Base-by-base conservation (phyloP, 2,888 invertebrate genomes). In the Colostygia pectinataria region DNA sequence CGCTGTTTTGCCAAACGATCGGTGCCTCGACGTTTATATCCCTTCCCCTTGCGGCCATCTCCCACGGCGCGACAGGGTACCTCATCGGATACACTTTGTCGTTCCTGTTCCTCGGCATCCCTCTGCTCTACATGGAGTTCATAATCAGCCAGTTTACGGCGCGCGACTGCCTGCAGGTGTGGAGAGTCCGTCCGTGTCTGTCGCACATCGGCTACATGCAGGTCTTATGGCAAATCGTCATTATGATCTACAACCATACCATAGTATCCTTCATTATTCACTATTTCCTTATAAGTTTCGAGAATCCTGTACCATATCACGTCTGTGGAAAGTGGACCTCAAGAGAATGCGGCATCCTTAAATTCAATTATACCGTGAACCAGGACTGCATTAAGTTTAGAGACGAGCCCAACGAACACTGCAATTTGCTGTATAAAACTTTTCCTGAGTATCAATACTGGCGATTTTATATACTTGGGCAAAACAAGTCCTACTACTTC, bases 381-480 rank as follows among this genome's bases (percentile, higher is more conserved):
- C 71, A 77, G 55, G 75, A 84, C 40, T 89, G 89, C 39, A 27
- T 83, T 23, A 76, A 68, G 48, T 25, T 41, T 6, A 53, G 55
- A 20, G 42, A 66, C 2, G 51, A 58, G 7, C 25, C 12, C n/a
- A 24, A 47, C 6, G 27, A 49, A 1, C 77, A 82, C 44, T 89
- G 89, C 55, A 44, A 56, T 0, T 25, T 57, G 9, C 51, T 88
- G 0, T 68, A 62, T 31, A 56, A 48, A 6, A 80, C 86, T 0
- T 88, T 73, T 56, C 81, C 88, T 0, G 88, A 84, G 65, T 77
- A 72, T 56, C 83, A 88, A 42, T 89, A 84, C 49, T 86, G 79
- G 78, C 74, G 74, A 43, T 64, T 59, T 55, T 44, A 68, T 32
- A 57, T 77, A 10, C 37, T 77, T 13, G 67, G 67, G 7, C 9